Conservation (phyloP, 2,797 vertebrate genomes). For the Choloepus didactylus region DNA sequence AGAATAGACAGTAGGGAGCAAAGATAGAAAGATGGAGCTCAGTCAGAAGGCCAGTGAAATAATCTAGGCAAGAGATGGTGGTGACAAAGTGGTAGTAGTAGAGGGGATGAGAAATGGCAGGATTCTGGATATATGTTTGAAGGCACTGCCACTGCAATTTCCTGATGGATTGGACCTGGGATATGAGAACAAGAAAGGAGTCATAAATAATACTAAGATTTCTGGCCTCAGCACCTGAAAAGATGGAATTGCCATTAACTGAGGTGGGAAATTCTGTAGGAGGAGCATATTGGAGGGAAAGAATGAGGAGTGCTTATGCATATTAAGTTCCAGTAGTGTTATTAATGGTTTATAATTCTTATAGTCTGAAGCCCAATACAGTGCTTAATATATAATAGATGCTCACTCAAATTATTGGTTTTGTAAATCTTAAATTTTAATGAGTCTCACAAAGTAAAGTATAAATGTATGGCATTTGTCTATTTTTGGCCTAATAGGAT, state of each 20-base stretch:
- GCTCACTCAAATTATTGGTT: neutral
- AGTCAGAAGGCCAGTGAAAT: neutral
- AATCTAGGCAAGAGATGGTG: neutral
- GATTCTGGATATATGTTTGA: neutral
- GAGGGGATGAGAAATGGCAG: neutral
- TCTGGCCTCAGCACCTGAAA: neutral
- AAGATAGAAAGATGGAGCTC: neutral
- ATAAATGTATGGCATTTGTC: neutral
- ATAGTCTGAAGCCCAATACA: neutral
- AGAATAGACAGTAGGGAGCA: neutral
- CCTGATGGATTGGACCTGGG: neutral
- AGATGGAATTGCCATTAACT: neutral
- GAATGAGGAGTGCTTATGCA: neutral
- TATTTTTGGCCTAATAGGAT: neutral
- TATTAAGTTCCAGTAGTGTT: neutral
- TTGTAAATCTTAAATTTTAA: conserved; percentile 13
- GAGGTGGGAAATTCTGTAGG: neutral
- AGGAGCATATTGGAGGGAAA: neutral
- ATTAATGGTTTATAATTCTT: conserved; percentile 35
- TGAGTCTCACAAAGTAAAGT: conserved; percentile 7
- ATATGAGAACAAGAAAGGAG: neutral
- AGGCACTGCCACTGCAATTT: neutral
- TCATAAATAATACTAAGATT: neutral
- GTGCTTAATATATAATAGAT: neutral
- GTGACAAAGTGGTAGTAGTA: neutral